Evolutionary conservation across 1,140 invertebrate genomes (phyloP), one percentile per base, ranked within the genome.

Genomic region (Leptoteleia sp.): DNA sequence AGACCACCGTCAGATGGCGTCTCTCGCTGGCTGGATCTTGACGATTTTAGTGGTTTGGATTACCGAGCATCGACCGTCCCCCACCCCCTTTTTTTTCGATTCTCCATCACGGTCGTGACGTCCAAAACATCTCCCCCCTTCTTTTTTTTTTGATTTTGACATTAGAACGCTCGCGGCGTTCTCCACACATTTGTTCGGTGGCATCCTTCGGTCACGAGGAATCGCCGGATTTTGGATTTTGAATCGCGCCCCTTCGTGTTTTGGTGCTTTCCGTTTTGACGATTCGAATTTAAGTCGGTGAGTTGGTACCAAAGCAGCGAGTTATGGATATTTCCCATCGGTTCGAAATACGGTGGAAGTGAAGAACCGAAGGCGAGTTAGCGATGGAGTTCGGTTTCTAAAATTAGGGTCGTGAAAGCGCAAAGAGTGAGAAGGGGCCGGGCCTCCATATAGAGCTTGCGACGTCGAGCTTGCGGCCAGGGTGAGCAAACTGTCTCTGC

Each of bases 401-500:
- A 85, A 89, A 89, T 89, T 89, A 89, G 87, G 78, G 75, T 62
- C 77, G 76, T 71, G 59, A 81, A 81, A 81, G 84, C 72, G 75
- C 40, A 55, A 80, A 80, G 65, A 75, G 54, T 45, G 40, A 83
- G 83, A 85, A 83, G 84, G 86, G 86, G 83, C 81, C 80, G 86
- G 82, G n/a, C n/a, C 87, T 87, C 88, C 88, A 88, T 89, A 89
- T 89, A 89, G 87, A 89, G 88, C 88, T 87, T 85, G 85, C 79
- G 72, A 70, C 80, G 79, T 72, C 72, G 84, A 86, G 84, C 82
- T 82, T 83, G 76, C 82, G 76, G 82, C 84, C 84, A 85, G 85
- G 85, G 84, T 87, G 83, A 86, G 83, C 82, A 87, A 87, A 85
- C 81, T 84, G 82, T 81, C 71, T 83, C 80, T 82, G 71, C 57